These are phyloP conservation scores for Eulemur macaco DNA, from an alignment of 2,113 vertebrate species.

Conservation along the genomic window DNA sequence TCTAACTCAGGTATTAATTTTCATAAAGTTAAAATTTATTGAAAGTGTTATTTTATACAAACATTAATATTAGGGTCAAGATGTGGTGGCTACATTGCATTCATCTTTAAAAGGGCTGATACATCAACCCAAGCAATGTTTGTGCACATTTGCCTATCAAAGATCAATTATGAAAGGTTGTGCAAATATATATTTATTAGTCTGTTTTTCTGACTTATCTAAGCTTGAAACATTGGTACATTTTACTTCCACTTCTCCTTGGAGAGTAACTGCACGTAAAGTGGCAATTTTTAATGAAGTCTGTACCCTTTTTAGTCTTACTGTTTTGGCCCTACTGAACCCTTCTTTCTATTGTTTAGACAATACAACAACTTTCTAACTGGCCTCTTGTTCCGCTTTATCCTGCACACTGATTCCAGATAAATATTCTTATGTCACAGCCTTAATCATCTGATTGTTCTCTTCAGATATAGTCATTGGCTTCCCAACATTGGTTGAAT, in stretches of 20 bases:
- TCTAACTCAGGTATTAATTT: background rate
- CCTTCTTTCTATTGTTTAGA: background rate
- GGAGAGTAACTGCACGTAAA: background rate
- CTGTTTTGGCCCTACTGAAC: background rate
- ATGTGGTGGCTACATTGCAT: background rate
- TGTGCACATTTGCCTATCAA: background rate
- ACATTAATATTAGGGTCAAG: background rate
- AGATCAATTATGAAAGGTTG: background rate
- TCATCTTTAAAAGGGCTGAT: background rate
- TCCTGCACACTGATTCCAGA: background rate
- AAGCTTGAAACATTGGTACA: background rate
- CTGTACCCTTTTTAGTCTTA: background rate
- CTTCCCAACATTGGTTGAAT: background rate
- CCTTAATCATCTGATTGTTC: background rate
- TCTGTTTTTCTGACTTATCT: background rate
- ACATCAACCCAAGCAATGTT: background rate
- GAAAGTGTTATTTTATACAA: background rate
- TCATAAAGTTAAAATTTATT: background rate
- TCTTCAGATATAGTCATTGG: background rate
- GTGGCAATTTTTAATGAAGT: background rate
- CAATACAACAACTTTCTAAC: background rate
- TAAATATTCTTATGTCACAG: background rate
- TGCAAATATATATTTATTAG: background rate
- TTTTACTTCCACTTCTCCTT: constrained; percentile 6
- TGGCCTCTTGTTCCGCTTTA: background rate